Percentiles rank a stretch among this genome's conserved stretches.
These are phyloP conservation scores for Helobdella robusta DNA, from an alignment of 2,888 invertebrate genomes.

Conservation along the genomic window DNA sequence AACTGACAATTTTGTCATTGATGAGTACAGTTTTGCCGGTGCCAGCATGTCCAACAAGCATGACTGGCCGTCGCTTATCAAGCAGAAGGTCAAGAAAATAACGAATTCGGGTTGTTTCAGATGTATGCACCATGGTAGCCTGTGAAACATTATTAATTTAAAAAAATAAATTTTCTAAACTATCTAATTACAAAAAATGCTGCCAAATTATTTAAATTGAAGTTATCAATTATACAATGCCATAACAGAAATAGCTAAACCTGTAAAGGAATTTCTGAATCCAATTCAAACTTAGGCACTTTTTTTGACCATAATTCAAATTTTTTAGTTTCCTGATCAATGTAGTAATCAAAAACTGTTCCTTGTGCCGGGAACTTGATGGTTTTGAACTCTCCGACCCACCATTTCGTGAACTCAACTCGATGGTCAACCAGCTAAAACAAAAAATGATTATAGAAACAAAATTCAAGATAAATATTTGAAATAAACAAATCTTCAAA, in stretches of 20 bases:
- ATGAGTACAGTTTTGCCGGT: conserved; percentile 90
- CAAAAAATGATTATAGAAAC: not conserved
- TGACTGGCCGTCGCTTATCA: conserved; percentile 77
- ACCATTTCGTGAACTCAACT: conserved; percentile 93
- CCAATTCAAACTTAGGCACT: conserved; percentile 79
- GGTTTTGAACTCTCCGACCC: conserved; percentile 87
- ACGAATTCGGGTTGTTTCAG: conserved; percentile 79
- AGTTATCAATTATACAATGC: not conserved
- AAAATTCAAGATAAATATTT: not conserved
- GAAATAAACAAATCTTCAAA: not conserved
- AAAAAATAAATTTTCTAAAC: too few species aligned
- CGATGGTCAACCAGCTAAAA: conserved; percentile 77
- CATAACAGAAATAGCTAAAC: conserved; percentile 54
- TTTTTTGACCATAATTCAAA: conserved; percentile 81
- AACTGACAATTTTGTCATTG: conserved; percentile 65
- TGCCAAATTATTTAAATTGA: too few species aligned
- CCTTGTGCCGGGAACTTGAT: conserved; percentile 82
- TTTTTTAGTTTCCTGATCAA: conserved; percentile 79
- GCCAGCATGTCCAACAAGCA: conserved; percentile 82
- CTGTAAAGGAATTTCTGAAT: conserved; percentile 77
- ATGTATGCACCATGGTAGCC: conserved; percentile 82
- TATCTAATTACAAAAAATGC: too few species aligned
- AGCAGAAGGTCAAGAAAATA: conserved; percentile 81
- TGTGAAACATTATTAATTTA: too few species aligned
- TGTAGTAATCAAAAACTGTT: conserved; percentile 87